Conservation (phyloP, 2,888 invertebrate genomes). For the Epinotia demarniana region DNA sequence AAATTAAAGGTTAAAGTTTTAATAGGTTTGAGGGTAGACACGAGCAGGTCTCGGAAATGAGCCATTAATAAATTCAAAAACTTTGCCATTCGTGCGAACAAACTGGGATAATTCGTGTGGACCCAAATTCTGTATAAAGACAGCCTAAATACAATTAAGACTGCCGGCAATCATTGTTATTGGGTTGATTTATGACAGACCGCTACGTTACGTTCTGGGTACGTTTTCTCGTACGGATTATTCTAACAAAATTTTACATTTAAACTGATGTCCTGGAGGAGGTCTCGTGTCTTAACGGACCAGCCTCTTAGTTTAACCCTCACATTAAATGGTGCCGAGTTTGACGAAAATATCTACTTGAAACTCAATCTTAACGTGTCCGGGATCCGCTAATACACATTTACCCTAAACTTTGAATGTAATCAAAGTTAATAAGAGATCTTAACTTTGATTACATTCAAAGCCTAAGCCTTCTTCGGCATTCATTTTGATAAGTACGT, state of each 20-base stretch:
- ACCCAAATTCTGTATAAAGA: slow-evolving; percentile 47
- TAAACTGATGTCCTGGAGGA: background rate
- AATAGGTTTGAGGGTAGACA: slow-evolving; percentile 48
- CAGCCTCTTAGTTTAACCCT: slow-evolving; percentile 4
- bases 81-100: slow-evolving; percentile 49
- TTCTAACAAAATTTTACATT: background rate
- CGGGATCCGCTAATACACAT: slow-evolving; percentile 17
- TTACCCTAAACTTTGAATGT: slow-evolving; percentile 39
- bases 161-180: slow-evolving; percentile 50
- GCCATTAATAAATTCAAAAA: slow-evolving; percentile 56
- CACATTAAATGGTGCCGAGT: background rate
- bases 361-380: slow-evolving; percentile 24
- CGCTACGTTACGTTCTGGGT: slow-evolving; percentile 7
- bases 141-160: slow-evolving; percentile 52
- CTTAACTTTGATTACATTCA: too few relatives aligned
- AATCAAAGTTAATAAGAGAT: slow-evolving; percentile 29
- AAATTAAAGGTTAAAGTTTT: slow-evolving; percentile 49
- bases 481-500: slow-evolving; percentile 34
- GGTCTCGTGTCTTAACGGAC: background rate
- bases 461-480: slow-evolving; percentile 28
- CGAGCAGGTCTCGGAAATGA: slow-evolving; percentile 48
- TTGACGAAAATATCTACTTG: slow-evolving; percentile 12
- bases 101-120: slow-evolving; percentile 48
- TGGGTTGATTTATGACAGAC: slow-evolving; percentile 43
- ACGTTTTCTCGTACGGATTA: slow-evolving; percentile 4